These are phyloP conservation scores for Periphyllus acericola DNA, from an alignment of 2,888 invertebrate species.

Conservation along the genomic window DNA sequence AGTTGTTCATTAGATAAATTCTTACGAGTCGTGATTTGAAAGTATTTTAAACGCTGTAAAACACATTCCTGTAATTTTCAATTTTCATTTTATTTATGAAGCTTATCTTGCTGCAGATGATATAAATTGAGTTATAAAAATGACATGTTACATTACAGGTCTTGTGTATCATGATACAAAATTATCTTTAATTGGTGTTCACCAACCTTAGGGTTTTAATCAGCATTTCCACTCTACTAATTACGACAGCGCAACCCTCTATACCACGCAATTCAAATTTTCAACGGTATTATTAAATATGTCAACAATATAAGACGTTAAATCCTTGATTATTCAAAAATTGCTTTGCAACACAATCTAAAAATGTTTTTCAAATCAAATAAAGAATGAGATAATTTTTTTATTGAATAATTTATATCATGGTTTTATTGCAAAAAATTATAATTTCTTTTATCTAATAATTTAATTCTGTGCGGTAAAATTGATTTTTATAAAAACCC, in stretches of 20 bases:
- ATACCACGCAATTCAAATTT: slow-evolving; percentile 30
- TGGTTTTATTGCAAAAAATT: not conserved
- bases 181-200: not conserved
- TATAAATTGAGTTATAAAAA: not conserved
- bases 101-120: not conserved
- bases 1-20: not conserved
- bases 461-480: too few species aligned
- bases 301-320: slow-evolving; percentile 3
- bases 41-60: not conserved
- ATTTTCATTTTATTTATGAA: not conserved
- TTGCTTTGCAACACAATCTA: not conserved
- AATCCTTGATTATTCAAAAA: not conserved
- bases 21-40: not conserved
- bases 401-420: not conserved
- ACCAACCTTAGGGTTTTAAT: slow-evolving; percentile 31
- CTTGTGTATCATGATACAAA: not conserved
- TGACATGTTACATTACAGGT: not conserved
- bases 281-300: slow-evolving; percentile 46
- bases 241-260: slow-evolving; percentile 42
- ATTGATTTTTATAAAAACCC: too few species aligned
- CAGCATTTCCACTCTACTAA: slow-evolving; percentile 47
- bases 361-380: not conserved
- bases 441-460: too few species aligned
- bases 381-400: not conserved
- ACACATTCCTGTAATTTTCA: not conserved